Evolutionary conservation across 2,888 invertebrate species (phyloP).

Genomic region (Eristalis intricaria): DNA sequence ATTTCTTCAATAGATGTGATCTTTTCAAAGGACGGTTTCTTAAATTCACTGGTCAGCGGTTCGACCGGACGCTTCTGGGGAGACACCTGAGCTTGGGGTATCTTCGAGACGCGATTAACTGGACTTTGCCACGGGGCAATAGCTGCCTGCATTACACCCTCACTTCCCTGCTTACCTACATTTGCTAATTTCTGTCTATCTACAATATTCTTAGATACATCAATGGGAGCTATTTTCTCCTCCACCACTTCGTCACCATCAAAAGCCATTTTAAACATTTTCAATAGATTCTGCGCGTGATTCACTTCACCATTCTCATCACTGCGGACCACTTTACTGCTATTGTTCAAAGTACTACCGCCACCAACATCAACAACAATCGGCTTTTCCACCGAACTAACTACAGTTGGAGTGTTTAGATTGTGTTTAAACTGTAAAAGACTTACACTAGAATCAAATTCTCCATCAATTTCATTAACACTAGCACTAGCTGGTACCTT

Average conservation of each 20-base stretch:
- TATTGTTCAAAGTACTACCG: constrained; percentile 56
- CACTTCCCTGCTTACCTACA: background rate
- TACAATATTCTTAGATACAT: constrained; percentile 11
- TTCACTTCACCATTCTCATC: constrained; percentile 76
- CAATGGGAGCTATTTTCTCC: constrained; percentile 4
- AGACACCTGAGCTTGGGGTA: constrained; percentile 4
- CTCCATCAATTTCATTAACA: constrained; percentile 68
- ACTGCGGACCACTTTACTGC: constrained; percentile 46
- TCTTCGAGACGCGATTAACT: constrained; percentile 21
- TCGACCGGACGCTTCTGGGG: background rate
- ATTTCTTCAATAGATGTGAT: constrained; percentile 26
- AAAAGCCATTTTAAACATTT: constrained; percentile 80
- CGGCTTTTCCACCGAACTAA: constrained; percentile 71
- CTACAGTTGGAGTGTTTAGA: constrained; percentile 68
- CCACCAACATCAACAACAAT: constrained; percentile 63
- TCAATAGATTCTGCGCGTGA: constrained; percentile 78
- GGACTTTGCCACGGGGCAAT: constrained; percentile 40
- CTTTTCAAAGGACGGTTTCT: background rate
- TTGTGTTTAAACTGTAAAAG: constrained; percentile 63
- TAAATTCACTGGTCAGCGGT: background rate
- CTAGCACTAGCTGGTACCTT: constrained; percentile 62
- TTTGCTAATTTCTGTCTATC: background rate
- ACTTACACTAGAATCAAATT: constrained; percentile 72
- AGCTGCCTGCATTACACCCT: background rate
- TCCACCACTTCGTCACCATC: constrained; percentile 62